phyloP scores from a whole-genome alignment of 1,140 invertebrate genomes.

The Euglossa dilemma region DNA sequence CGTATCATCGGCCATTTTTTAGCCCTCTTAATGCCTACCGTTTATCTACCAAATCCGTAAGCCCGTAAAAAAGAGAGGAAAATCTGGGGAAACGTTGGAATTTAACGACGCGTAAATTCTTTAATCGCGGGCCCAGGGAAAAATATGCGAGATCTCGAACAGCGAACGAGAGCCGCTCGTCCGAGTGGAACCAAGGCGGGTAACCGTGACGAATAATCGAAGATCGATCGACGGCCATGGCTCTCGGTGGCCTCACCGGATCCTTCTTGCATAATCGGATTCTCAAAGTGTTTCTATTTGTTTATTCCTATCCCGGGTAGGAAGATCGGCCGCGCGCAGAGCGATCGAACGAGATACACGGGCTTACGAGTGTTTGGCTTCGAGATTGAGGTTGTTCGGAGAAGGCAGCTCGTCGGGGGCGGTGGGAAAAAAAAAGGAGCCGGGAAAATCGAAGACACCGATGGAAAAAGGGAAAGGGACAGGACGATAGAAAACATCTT shows the following conservation, averaged over 20 bases:
- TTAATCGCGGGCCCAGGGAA: background rate
- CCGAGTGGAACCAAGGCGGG: background rate
- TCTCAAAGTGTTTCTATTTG: constrained; percentile 34
- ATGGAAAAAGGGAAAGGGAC: background rate
- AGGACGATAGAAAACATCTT: constrained; percentile 50
- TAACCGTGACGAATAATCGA: background rate
- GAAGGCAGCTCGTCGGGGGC: background rate
- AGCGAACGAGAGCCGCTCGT: background rate
- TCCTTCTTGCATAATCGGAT: constrained; percentile 33
- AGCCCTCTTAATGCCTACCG: background rate
- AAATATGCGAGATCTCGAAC: background rate
- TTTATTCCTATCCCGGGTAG: constrained; percentile 16
- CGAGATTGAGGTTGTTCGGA: constrained; percentile 55
- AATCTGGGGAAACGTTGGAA: background rate
- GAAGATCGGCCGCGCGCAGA: background rate
- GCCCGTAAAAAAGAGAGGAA: background rate
- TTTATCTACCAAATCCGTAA: background rate
- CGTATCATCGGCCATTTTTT: background rate
- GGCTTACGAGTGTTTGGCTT: constrained; percentile 64
- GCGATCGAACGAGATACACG: constrained; percentile 12
- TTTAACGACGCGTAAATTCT: background rate
- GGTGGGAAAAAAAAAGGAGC: no score
- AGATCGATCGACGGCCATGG: background rate
- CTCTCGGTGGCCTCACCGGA: background rate
- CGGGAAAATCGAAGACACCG: background rate